Evolutionary conservation across 2,113 vertebrate genomes (phyloP), one percentile per base, ranked within the genome.

Genomic region (Malurus elegans): DNA sequence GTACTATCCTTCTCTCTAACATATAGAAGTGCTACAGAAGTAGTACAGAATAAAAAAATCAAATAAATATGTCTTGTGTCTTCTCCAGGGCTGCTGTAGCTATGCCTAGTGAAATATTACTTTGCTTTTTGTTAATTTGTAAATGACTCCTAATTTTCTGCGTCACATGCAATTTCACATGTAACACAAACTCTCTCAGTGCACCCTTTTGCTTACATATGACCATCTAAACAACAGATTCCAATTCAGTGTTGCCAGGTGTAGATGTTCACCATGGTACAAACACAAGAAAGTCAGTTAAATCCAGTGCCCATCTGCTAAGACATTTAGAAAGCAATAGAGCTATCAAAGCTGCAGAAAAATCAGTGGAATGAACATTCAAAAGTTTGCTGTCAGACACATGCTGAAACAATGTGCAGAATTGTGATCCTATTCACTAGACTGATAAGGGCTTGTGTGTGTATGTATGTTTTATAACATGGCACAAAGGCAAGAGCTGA

Each of bases 331-430:
- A 44, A 79, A 32, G 5, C 71, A 76, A 38, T 17, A 70, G 15
- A 71, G 18, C 6, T 67, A 62, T 6, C 31, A 34, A 83, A 87
- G 12, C 19, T 75, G 14, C 66, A 79, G 53, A 64, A 79, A 79
- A 75, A 54, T 48, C 29, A 60, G 10, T 24, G 23, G 25, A 54
- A 6, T 0, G 0, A 79, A 32, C 9, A 3, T 64, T 85, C 25
- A 87, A 48, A 47, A 38, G 12, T 69, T 70, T 61, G 17, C 42
- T 61, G 34, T 51, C 40, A 81, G 79, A 61, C 20, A 51, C 7
- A 7, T 56, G 28, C 16, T 83, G 76, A 81, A 90, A 79, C 47
- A 50, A 47, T 32, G 64, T 2, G 7, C 51, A 64, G 12, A 74
- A 58, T 2, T 75, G 29, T 67, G 18, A 17, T 3, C 64, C 23